These are phyloP conservation scores for Latrodectus elegans DNA, from an alignment of 2,888 invertebrate species.

Conservation along the genomic window DNA sequence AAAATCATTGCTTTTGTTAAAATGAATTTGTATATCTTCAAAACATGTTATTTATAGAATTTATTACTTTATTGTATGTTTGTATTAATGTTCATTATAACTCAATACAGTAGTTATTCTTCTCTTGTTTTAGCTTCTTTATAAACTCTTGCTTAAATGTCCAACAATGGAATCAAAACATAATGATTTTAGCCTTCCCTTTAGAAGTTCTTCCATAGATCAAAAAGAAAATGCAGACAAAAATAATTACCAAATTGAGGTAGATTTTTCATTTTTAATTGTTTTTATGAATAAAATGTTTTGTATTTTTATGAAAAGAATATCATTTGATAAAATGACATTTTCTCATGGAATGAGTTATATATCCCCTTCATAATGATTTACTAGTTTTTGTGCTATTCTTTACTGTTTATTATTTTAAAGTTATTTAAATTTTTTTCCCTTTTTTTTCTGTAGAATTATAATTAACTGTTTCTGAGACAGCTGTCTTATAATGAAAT, in stretches of 20 bases:
- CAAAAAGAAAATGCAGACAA: not conserved
- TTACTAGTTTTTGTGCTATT: not conserved
- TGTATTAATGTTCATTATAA: too few species aligned
- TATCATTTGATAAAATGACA: too few species aligned
- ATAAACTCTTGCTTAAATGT: conserved; percentile 21
- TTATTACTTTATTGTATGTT: not conserved
- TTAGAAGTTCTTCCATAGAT: not conserved
- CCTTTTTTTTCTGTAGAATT: too few species aligned
- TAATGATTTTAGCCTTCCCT: not conserved
- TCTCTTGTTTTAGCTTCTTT: conserved; percentile 25
- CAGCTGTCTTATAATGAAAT: too few species aligned
- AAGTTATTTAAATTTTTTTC: not conserved
- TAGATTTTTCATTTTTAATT: not conserved
- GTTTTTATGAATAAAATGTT: not conserved
- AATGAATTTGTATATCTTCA: too few species aligned
- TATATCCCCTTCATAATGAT: not conserved
- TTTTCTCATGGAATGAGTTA: too few species aligned
- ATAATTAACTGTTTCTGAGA: too few species aligned
- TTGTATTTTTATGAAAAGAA: not conserved
- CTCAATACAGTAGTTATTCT: too few species aligned
- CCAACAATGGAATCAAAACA: not conserved
- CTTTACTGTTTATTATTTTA: not conserved
- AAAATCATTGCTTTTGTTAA: too few species aligned
- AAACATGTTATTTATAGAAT: not conserved
- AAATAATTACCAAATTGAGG: not conserved